phyloP scores from a whole-genome alignment of 2,797 vertebrate species.

The Neomorphus geoffroyi region DNA sequence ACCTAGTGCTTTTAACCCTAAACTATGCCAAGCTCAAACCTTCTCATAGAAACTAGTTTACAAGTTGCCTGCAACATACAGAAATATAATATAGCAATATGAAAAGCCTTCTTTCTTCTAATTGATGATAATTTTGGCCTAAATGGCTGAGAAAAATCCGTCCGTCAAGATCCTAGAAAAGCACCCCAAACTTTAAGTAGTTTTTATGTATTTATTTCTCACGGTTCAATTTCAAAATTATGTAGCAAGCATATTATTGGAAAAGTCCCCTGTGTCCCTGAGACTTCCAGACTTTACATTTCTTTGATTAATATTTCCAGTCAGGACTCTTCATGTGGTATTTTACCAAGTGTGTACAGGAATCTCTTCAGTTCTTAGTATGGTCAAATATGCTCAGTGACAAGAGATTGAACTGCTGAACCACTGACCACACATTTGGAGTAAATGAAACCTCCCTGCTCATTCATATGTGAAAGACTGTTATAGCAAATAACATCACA shows the following conservation, averaged over 20 bases:
- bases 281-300: background rate
- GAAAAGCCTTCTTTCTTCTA: background rate
- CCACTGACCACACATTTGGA: background rate
- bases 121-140: background rate
- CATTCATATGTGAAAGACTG: background rate
- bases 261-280: background rate
- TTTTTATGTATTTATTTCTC: background rate
- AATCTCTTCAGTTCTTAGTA: background rate
- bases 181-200: rapidly evolving
- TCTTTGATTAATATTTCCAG: background rate
- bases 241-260: background rate
- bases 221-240: background rate
- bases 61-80: background rate
- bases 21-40: background rate
- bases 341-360: background rate
- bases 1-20: background rate
- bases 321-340: background rate
- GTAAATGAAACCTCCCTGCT: background rate
- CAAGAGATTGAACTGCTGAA: background rate
- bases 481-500: background rate
- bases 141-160: background rate
- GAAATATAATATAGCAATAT: background rate
- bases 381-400: background rate
- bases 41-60: background rate
- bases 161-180: background rate